Conservation (phyloP, 2,888 invertebrate genomes). For the Lasioglossum pauxillum region DNA sequence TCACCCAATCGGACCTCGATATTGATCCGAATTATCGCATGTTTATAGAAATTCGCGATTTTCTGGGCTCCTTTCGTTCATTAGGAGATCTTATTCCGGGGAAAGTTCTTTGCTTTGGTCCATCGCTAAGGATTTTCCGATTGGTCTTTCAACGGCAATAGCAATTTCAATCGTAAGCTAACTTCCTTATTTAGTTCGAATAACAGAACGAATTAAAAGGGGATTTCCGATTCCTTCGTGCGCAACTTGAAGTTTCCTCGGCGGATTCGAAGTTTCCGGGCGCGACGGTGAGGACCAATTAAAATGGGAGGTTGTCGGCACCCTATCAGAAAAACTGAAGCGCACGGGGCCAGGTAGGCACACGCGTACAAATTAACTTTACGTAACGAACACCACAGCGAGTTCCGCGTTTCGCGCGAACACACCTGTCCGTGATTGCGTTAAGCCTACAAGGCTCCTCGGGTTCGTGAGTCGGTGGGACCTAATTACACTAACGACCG, state of each 20-base stretch:
- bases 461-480: constrained; percentile 60
- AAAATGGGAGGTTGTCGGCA: constrained; percentile 31
- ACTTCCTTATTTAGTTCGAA: not conserved
- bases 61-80: not conserved
- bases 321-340: constrained; percentile 47
- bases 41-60: not conserved
- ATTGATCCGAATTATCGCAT: not conserved
- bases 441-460: constrained; percentile 21
- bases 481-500: constrained; percentile 74
- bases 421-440: constrained; percentile 56
- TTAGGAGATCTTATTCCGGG: not conserved
- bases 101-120: too few species aligned
- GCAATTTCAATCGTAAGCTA: not conserved
- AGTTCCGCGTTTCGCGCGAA: constrained; percentile 35
- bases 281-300: constrained; percentile 4
- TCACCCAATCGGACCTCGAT: not conserved
- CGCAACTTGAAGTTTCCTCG: not conserved
- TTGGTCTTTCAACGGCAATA: not conserved
- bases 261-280: not conserved
- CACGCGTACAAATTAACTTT: constrained; percentile 48
- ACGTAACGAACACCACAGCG: constrained; percentile 43
- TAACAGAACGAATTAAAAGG: not conserved
- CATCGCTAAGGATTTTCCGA: not conserved
- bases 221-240: not conserved
- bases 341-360: constrained; percentile 24